These are phyloP conservation scores for Rattus rattus DNA, from an alignment of 2,113 vertebrate genomes.

Conservation along the genomic window DNA sequence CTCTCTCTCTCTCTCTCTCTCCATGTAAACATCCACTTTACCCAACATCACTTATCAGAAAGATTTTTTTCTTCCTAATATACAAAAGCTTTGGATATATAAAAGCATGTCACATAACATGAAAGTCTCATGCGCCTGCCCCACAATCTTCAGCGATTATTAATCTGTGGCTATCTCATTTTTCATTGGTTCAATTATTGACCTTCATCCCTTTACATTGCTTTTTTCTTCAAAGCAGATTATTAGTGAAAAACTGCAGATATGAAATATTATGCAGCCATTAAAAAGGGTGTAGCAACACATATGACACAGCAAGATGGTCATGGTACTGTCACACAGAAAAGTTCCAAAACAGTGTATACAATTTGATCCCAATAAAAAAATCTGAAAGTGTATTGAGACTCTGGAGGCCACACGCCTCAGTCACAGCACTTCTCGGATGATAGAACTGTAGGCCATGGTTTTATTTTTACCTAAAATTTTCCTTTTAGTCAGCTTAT, in stretches of 20 bases:
- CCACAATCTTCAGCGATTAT: background rate
- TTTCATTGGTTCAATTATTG: background rate
- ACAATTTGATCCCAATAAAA: slow-evolving; percentile 68
- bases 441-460: background rate
- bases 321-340: slow-evolving; percentile 59
- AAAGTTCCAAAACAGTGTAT: slow-evolving; percentile 73
- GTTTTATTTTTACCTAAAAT: background rate
- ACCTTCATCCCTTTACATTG: background rate
- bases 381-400: slow-evolving; percentile 59
- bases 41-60: background rate
- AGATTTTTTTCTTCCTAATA: background rate
- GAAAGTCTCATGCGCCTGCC: background rate
- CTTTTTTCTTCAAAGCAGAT: slow-evolving; percentile 71
- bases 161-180: background rate
- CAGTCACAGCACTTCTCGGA: slow-evolving; percentile 44
- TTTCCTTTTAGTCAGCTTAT: slow-evolving; percentile 38
- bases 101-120: background rate
- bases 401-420: slow-evolving; percentile 48
- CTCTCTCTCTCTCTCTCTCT: background rate
- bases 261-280: slow-evolving; percentile 59
- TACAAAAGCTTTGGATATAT: background rate
- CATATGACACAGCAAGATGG: slow-evolving; percentile 54
- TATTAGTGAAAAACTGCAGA: slow-evolving; percentile 81
- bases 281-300: slow-evolving; percentile 68
- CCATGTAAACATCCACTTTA: background rate